These are phyloP conservation scores for Acheta domesticus DNA, from an alignment of 2,888 invertebrate genomes.

Conservation along the genomic window DNA sequence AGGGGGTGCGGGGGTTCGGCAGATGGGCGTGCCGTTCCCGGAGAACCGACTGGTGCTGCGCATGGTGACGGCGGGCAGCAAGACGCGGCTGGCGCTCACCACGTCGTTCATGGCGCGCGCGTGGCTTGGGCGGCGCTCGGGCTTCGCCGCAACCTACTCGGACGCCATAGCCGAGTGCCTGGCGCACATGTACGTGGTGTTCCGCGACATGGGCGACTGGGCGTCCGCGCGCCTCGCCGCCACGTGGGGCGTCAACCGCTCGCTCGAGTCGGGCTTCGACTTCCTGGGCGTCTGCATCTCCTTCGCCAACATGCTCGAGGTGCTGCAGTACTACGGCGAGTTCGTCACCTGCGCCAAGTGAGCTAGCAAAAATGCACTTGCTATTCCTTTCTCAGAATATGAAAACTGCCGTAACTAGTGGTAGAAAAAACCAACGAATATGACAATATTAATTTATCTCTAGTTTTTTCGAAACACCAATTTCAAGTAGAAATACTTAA, in stretches of 20 bases:
- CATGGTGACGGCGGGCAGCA: slow-evolving; percentile 41
- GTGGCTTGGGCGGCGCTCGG: slow-evolving; percentile 42
- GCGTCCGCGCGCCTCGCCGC: slow-evolving; percentile 56
- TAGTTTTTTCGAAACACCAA: too few relatives aligned
- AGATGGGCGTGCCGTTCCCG: slow-evolving; percentile 46
- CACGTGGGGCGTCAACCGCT: slow-evolving; percentile 55
- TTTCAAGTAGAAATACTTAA: too few relatives aligned
- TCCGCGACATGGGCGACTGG: slow-evolving; percentile 45
- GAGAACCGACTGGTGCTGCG: slow-evolving; percentile 40
- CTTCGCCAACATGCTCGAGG: slow-evolving; percentile 54
- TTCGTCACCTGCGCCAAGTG: slow-evolving; percentile 2
- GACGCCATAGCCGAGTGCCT: slow-evolving; percentile 51
- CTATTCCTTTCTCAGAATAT: background rate
- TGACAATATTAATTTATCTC: too few relatives aligned
- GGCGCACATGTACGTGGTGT: slow-evolving; percentile 47
- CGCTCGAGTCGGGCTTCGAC: slow-evolving; percentile 52
- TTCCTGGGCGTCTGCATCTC: slow-evolving; percentile 54
- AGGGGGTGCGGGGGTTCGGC: too few relatives aligned
- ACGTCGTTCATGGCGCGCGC: slow-evolving; percentile 43
- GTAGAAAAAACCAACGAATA: too few relatives aligned
- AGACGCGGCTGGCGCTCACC: slow-evolving; percentile 44
- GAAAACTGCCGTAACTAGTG: too few relatives aligned
- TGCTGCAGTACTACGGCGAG: slow-evolving; percentile 44
- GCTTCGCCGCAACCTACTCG: slow-evolving; percentile 47
- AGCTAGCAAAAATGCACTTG: background rate